Base-by-base conservation (phyloP, 2,888 invertebrate genomes). In the Alloscopus bannaensis region DNA sequence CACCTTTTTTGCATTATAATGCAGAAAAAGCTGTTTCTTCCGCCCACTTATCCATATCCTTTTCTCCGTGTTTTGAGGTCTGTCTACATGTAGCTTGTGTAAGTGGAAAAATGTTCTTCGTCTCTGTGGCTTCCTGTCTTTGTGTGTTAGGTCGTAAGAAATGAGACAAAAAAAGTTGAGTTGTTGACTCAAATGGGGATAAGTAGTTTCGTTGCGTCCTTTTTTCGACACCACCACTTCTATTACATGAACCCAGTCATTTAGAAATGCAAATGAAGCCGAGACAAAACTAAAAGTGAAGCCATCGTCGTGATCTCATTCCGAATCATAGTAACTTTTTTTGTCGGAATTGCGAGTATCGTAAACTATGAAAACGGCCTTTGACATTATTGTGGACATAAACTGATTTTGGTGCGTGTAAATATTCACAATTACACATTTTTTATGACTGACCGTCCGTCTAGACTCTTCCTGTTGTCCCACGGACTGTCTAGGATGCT, bases 271-370 rank as follows among this genome's bases (percentile, higher is more conserved):
- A 59, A 20, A 28, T 47, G 20, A 28, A 26, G 28, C 28, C 31
- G 60, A 60, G 24, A 50, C 24, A 42, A 26, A 29, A 60, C 31
- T 60, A 62, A 55, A 40, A 71, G 52, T 70, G 52, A 60, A 60
- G 52, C 45, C 62, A 50, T 52, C 71, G 52, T 62, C 60, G 47
- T 71, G 62, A n/a, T n/a, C n/a, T n/a, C n/a, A 62, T 71, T 71
- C 71, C 71, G 71, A 62, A 60, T 31, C 36, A 60, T 70, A 70
- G 60, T 70, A 70, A 70, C 59, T 47, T 70, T 70, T 70, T 22
- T 45, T 70, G 60, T 59, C 13, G 68, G n/a, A n/a, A n/a, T n/a
- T n/a, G n/a, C n/a, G n/a, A n/a, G n/a, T n/a, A n/a, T n/a, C n/a
- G n/a, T n/a, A n/a, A n/a, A n/a, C n/a, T n/a, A n/a, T n/a, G n/a